These are phyloP conservation scores for Artibeus jamaicensis DNA, from an alignment of 2,797 vertebrate species.

Conservation along the genomic window DNA sequence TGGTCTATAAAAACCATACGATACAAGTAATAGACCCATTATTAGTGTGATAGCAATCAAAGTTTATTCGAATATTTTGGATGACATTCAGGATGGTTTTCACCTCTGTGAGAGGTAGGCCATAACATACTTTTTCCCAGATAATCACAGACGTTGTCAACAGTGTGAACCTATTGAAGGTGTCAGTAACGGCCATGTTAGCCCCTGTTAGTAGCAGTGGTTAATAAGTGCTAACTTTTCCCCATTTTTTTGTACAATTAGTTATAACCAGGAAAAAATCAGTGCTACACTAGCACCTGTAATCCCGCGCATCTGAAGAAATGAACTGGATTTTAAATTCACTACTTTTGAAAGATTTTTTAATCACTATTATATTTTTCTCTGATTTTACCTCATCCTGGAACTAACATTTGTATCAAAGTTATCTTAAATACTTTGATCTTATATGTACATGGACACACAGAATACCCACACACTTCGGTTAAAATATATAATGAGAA, in stretches of 20 bases:
- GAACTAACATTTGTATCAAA: neutral
- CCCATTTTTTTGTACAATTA: neutral
- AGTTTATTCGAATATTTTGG: neutral
- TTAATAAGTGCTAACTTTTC: neutral
- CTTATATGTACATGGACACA: neutral
- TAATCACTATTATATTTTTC: neutral
- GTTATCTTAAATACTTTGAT: neutral
- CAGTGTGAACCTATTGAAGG: fast-evolving
- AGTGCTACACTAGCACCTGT: neutral
- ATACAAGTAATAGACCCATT: neutral
- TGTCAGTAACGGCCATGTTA: neutral
- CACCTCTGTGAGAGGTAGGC: neutral
- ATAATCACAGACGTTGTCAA: neutral
- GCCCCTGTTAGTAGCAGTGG: neutral
- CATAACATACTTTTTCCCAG: neutral
- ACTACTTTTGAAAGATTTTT: neutral
- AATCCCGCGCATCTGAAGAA: neutral
- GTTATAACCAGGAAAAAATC: neutral
- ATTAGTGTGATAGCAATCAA: neutral
- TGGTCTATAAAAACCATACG: neutral
- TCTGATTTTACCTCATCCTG: neutral
- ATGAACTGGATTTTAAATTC: neutral
- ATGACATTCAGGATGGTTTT: neutral
- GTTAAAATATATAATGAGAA: neutral
- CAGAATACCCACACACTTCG: neutral